Evolutionary conservation across 2,113 vertebrate genomes (phyloP), one percentile per base, ranked within the genome.

Genomic region (Vimba vimba): DNA sequence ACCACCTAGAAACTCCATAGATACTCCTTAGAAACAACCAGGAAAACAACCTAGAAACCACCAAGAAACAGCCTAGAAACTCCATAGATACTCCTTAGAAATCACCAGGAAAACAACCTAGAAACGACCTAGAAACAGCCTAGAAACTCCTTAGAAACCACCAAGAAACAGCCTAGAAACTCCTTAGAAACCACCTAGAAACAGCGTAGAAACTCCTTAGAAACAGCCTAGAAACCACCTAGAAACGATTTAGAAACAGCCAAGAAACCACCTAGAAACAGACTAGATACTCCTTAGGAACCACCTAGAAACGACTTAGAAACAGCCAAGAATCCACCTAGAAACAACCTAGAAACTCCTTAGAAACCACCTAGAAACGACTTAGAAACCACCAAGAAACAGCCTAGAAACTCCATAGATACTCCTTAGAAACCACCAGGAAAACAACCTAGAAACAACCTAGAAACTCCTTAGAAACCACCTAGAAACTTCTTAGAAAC

Each of bases 101-200:
- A 23, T 21, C 0, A 4, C 12, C 1, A n/a, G n/a, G n/a, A n/a
- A n/a, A n/a, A n/a, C n/a, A n/a, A n/a, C n/a, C n/a, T n/a, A n/a
- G n/a, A n/a, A n/a, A n/a, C n/a, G n/a, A n/a, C n/a, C n/a, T n/a
- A 66, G 62, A 0, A 27, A 64, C 60, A 0, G 4, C 0, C 11
- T 30, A 66, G 25, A 30, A 64, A 64, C 4, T 0, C 0, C 25
- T 0, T 11, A 73, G 69, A 0, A n/a, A n/a, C n/a, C n/a, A n/a
- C n/a, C n/a, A n/a, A n/a, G n/a, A n/a, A 43, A 23, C 39, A 7
- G 6, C 1, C 36, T n/a, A 25, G 55, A 15, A 59, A 43, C 6
- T 43, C 7, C 39, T 8, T 43, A 43, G 45, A 47, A 12, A 47
- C 9, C 3, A 4, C 0, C 11, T 13, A 47, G 47, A 4, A 13